Evolutionary conservation across 2,888 invertebrate genomes (phyloP).

Genomic region (Oscheius sp.): DNA sequence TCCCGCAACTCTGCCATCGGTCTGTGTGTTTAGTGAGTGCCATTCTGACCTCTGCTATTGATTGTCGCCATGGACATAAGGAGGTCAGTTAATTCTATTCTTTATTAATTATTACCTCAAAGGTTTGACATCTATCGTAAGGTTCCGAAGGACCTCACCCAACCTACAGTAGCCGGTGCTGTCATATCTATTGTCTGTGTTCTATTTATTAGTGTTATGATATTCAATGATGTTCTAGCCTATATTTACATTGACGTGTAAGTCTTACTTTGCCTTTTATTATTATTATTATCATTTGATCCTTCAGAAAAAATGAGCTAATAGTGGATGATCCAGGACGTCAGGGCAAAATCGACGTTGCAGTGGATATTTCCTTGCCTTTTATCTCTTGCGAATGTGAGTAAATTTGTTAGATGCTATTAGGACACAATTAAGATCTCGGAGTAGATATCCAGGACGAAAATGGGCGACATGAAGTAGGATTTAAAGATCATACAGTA

Average conservation of each 20-base stretch:
- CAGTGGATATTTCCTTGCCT: conserved; percentile 77
- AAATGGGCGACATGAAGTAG: conserved; percentile 78
- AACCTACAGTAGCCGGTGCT: conserved; percentile 76
- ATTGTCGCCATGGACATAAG: conserved; percentile 51
- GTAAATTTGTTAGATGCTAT: neutral
- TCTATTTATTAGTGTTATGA: conserved; percentile 59
- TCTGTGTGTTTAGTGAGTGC: conserved; percentile 36
- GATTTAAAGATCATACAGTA: conserved; percentile 77
- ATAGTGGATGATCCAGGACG: conserved; percentile 78
- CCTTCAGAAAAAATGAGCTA: conserved; percentile 74
- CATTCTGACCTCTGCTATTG: conserved; percentile 38
- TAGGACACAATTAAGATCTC: conserved; percentile 74
- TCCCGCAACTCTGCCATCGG: conserved; percentile 16
- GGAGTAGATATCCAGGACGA: conserved; percentile 79
- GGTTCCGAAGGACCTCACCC: conserved; percentile 78
- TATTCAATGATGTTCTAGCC: conserved; percentile 61
- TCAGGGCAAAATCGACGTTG: conserved; percentile 77
- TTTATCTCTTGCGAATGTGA: conserved; percentile 77
- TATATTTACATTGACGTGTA: conserved; percentile 62
- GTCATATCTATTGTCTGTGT: conserved; percentile 58
- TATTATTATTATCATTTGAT: neutral
- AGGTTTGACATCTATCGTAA: conserved; percentile 79
- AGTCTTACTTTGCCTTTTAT: conserved; percentile 35
- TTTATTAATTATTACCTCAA: neutral
- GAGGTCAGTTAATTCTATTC: conserved; percentile 40